Evolutionary conservation across 2,797 vertebrate genomes (phyloP).

Genomic region (Danio choprae): DNA sequence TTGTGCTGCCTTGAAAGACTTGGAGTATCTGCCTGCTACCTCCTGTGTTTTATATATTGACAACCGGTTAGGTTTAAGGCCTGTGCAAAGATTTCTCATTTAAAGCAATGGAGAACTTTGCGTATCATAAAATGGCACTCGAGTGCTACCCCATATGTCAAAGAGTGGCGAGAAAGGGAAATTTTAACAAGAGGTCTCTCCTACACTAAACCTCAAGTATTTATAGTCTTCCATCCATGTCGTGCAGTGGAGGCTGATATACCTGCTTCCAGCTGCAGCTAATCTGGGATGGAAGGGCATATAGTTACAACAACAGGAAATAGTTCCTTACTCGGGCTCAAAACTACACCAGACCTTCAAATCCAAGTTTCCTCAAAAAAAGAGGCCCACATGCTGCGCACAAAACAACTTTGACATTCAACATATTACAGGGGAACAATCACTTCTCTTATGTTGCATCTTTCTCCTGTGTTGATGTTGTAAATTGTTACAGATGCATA

Average conservation of each 20-base stretch:
- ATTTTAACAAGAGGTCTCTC: not conserved
- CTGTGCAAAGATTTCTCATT: too few species aligned
- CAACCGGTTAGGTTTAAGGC: too few species aligned
- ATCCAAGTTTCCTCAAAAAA: constrained; percentile 41
- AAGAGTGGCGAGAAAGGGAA: too few species aligned
- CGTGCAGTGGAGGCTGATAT: constrained; percentile 24
- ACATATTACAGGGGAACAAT: constrained; percentile 45
- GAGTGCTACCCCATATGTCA: too few species aligned
- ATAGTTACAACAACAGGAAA: constrained; percentile 63
- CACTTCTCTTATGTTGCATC: constrained; percentile 38
- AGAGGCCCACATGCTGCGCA: constrained; percentile 42
- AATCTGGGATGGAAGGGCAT: constrained; percentile 57
- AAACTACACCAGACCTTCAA: constrained; percentile 21
- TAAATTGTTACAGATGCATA: too few species aligned
- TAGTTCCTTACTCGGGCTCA: constrained; percentile 47
- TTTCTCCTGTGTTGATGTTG: too few species aligned
- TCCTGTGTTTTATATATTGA: too few species aligned
- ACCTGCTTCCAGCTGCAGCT: constrained; percentile 48
- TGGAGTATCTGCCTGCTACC: too few species aligned
- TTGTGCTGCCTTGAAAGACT: too few species aligned
- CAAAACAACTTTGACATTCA: constrained; percentile 53
- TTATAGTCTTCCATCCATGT: constrained; percentile 7
- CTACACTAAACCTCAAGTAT: not conserved
- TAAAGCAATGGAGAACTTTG: too few species aligned
- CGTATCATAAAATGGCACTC: too few species aligned